Evolutionary conservation across 2,113 vertebrate species (phyloP).

Genomic region (Scalopus aquaticus): DNA sequence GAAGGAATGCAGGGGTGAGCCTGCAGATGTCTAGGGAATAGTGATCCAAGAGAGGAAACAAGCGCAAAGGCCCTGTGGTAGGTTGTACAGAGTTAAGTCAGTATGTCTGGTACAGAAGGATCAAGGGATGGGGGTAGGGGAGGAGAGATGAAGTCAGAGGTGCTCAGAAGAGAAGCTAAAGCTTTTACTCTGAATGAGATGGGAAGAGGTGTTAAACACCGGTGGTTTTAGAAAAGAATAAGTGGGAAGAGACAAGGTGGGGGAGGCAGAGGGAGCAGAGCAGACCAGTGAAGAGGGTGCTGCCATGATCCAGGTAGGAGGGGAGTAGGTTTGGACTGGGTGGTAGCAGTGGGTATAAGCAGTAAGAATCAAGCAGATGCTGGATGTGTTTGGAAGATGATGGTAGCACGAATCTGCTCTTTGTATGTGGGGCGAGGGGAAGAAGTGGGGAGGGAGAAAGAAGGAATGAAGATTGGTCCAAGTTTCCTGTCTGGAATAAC

Average conservation of each 20-base stretch:
- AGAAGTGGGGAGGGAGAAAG: background rate
- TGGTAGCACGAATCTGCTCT: background rate
- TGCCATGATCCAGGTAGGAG: accelerated
- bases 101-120: background rate
- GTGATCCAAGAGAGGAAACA: background rate
- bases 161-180: accelerated
- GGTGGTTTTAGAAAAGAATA: background rate
- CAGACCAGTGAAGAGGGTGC: accelerated
- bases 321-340: accelerated
- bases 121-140: background rate
- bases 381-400: background rate
- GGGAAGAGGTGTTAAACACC: background rate
- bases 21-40: too few relatives aligned
- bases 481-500: background rate
- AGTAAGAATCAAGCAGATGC: background rate
- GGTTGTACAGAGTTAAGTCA: background rate
- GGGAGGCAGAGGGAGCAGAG: background rate
- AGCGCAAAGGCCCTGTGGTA: background rate
- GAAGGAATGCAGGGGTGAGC: background rate
- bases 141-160: background rate
- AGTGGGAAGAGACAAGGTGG: background rate
- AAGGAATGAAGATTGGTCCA: too few relatives aligned
- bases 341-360: background rate
- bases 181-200: background rate
- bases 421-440: too few relatives aligned